Percentiles rank a stretch among this genome's conserved stretches.
phyloP scores from a whole-genome alignment of 92 coral and sea anemone species.

The Phenganax subtilis region DNA sequence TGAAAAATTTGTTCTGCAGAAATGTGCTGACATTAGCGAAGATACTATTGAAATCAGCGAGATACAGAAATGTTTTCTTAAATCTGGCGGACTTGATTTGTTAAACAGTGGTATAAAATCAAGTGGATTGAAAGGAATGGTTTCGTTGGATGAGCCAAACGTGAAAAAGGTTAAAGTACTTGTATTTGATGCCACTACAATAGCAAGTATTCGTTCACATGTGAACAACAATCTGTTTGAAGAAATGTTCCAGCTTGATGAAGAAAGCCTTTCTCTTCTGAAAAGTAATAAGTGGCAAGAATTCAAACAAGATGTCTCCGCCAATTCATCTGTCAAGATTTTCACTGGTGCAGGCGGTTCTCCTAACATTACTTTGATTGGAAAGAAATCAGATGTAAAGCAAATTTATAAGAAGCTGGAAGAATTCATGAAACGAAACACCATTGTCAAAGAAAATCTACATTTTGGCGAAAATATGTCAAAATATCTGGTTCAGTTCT shows the following conservation, averaged over 20 bases:
- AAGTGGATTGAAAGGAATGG: slow-evolving; percentile 3
- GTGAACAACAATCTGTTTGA: slow-evolving; percentile 36
- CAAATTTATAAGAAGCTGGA: slow-evolving; percentile 26
- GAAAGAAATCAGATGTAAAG: slow-evolving; percentile 48
- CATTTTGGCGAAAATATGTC: slow-evolving; percentile 22
- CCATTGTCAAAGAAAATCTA: slow-evolving; percentile 46
- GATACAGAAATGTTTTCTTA: not conserved
- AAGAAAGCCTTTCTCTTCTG: slow-evolving; percentile 48
- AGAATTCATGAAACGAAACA: slow-evolving; percentile 58
- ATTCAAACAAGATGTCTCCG: slow-evolving; percentile 17
- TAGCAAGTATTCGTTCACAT: not conserved
- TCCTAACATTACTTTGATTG: slow-evolving; percentile 52
- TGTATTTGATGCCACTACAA: not conserved
- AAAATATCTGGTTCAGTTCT: slow-evolving; percentile 40
- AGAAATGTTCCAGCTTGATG: slow-evolving; percentile 44
- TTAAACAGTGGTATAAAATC: slow-evolving; percentile 3
- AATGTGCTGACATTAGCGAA: not conserved
- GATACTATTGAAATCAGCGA: not conserved
- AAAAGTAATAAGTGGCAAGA: slow-evolving; percentile 53
- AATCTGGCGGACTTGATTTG: not conserved
- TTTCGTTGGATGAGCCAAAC: not conserved
- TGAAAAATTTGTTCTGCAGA: not conserved
- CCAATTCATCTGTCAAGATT: not conserved
- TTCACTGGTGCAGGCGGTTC: not conserved
- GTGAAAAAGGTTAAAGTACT: not conserved